A percentile compares a stretch with the other conserved stretches of the same genome.
Evolutionary conservation across 2,888 invertebrate species (phyloP).

Genomic region (Eledona agricola): DNA sequence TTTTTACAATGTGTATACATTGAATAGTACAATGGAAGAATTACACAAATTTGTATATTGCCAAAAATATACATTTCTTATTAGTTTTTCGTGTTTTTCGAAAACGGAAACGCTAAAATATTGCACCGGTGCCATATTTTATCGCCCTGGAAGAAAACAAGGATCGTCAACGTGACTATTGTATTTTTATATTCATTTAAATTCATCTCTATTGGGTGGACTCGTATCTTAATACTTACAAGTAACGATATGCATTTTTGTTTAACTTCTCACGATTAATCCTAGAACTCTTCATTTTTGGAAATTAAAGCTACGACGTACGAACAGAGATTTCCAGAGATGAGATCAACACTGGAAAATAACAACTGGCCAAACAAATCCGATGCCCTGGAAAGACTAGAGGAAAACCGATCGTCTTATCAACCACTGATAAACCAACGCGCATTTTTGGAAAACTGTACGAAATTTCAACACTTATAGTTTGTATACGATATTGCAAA

Average conservation of each 20-base stretch:
- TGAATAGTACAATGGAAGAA: slow-evolving; percentile 58
- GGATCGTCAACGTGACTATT: slow-evolving; percentile 43
- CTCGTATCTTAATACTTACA: slow-evolving; percentile 52
- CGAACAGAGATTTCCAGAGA: slow-evolving; percentile 30
- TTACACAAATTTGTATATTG: slow-evolving; percentile 55
- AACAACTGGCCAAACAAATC: slow-evolving; percentile 43
- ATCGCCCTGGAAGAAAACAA: slow-evolving; percentile 42
- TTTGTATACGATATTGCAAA: too few relatives aligned
- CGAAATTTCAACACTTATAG: slow-evolving; percentile 48
- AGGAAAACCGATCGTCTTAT: too few relatives aligned
- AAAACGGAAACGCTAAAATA: slow-evolving; percentile 55
- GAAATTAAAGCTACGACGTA: slow-evolving; percentile 58
- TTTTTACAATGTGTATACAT: slow-evolving; percentile 61
- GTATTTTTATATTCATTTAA: slow-evolving; percentile 40
- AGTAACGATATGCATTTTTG: slow-evolving; percentile 59
- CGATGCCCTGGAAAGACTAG: slow-evolving; percentile 53
- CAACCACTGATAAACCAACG: too few relatives aligned
- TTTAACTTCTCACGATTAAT: slow-evolving; percentile 40
- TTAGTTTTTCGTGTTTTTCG: slow-evolving; percentile 35
- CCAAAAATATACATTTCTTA: slow-evolving; percentile 55
- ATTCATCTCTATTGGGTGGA: slow-evolving; percentile 53
- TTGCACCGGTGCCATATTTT: slow-evolving; percentile 57
- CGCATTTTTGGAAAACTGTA: slow-evolving; percentile 45
- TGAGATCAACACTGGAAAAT: slow-evolving; percentile 43
- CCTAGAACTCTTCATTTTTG: slow-evolving; percentile 53